Base-by-base conservation (phyloP, 1,140 invertebrate genomes). In the Drosophila sulfurigaster region DNA sequence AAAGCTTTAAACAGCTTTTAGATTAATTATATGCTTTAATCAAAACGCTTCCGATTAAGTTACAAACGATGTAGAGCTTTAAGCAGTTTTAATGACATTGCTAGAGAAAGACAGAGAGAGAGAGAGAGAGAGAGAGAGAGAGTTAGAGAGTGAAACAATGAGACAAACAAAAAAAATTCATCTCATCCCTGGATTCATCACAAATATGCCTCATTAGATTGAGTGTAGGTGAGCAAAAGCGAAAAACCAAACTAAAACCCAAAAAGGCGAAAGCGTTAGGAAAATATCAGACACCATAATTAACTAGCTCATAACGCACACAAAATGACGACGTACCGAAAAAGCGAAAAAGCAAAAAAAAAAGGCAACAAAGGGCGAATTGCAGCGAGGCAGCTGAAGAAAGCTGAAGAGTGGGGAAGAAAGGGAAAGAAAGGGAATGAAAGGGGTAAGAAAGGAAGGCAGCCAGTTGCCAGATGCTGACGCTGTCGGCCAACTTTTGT, bases 231-330 rank as follows among this genome's bases (percentile, higher is more conserved):
- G 35, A 38, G 7, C 8, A 32, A 25, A n/a, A 68, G 59, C 48
- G 45, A 38, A 38, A 38, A 38, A 35, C 52, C 43, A 45, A 13
- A 46, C 13, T 45, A 15, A 67, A 68, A 35, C 15, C 8, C 30
- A 28, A n/a, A 59, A 45, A 63, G 35, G 25, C 35, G 52, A 65
- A 75, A 75, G 69, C 62, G 76, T 49, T 20, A 54, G 78, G 13
- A 75, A 81, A 83, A 73, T 88, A 89, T 89, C 85, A 88, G 85
- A 89, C 85, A 81, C 78, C 83, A 83, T 88, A 88, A 88, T 88
- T 88, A 88, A 88, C 83, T 88, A 75, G 83, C 85, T 88, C 83
- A 89, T 75, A 88, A 88, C 74, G 83, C 77, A 64, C 77, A 63
- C 57, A 67, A 72, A 70, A 70, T 75, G 66, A 70, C 62, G 71